Evolutionary conservation across 2,888 invertebrate species (phyloP).

Genomic region (Cheilosia scutellata): DNA sequence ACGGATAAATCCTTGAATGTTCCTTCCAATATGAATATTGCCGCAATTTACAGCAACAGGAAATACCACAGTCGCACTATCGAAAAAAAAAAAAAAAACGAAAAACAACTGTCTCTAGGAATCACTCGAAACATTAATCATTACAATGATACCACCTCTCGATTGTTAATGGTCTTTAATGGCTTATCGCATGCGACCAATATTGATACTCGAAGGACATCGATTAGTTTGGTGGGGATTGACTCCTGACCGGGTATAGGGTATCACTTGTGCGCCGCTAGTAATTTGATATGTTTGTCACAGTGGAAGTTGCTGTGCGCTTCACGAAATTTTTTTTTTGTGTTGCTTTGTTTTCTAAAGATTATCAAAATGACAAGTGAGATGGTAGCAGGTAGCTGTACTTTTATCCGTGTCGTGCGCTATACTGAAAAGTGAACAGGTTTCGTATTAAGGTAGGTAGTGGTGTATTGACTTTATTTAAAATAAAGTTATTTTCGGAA

Average conservation of each 20-base stretch:
- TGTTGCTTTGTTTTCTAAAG: constrained; percentile 3
- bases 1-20: constrained; percentile 44
- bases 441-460: constrained; percentile 5
- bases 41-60: constrained; percentile 14
- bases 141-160: constrained; percentile 43
- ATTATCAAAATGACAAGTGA: constrained; percentile 29
- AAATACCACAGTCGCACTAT: constrained; percentile 42
- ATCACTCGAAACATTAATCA: constrained; percentile 70
- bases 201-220: constrained; percentile 69
- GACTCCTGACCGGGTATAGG: constrained; percentile 41
- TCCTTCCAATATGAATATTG: constrained; percentile 21
- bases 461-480: constrained; percentile 39
- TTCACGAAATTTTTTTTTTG: constrained; percentile 15
- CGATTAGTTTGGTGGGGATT: constrained; percentile 45
- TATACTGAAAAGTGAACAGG: neutral
- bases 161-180: constrained; percentile 65
- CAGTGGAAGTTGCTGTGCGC: constrained; percentile 35
- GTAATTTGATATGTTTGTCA: constrained; percentile 65
- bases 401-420: constrained; percentile 13
- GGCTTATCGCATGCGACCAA: constrained; percentile 64
- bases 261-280: constrained; percentile 49
- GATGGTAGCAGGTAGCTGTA: constrained; percentile 35
- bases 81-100: neutral
- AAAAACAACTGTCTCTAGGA: constrained; percentile 49
- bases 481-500: constrained; percentile 22